These are phyloP conservation scores for Girardia tigrina DNA, from an alignment of 2,888 invertebrate genomes.

Conservation along the genomic window DNA sequence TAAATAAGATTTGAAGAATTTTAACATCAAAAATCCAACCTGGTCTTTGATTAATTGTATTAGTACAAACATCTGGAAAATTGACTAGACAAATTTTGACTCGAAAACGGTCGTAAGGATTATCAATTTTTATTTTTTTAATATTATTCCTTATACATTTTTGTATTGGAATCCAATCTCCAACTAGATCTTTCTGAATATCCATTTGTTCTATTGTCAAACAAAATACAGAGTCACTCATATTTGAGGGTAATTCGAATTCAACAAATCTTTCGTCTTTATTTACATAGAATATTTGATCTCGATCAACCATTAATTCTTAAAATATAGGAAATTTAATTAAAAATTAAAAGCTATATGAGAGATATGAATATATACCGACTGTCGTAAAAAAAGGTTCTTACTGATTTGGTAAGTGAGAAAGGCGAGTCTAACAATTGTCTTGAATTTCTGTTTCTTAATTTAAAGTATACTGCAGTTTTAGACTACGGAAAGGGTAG, in stretches of 20 bases:
- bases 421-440: no score
- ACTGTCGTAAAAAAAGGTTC: no score
- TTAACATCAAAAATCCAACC: no score
- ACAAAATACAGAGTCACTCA: not conserved
- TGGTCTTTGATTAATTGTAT: not conserved
- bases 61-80: not conserved
- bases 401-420: no score
- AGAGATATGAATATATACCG: no score
- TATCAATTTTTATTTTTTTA: not conserved
- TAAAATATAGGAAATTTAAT: no score
- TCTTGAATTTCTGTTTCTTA: no score
- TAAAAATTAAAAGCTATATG: no score
- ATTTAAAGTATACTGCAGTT: no score
- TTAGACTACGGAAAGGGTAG: no score
- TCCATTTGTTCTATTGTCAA: not conserved
- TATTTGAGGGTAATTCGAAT: not conserved
- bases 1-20: no score
- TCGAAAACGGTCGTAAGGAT: not conserved
- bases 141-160: not conserved
- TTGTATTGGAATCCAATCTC: not conserved
- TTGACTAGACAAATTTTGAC: not conserved
- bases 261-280: not conserved
- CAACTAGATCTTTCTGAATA: not conserved
- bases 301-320: not conserved
- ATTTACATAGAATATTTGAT: constrained; percentile 10